Base-by-base conservation (phyloP, 2,113 vertebrate species). In the Nyctereutes procyonoides region DNA sequence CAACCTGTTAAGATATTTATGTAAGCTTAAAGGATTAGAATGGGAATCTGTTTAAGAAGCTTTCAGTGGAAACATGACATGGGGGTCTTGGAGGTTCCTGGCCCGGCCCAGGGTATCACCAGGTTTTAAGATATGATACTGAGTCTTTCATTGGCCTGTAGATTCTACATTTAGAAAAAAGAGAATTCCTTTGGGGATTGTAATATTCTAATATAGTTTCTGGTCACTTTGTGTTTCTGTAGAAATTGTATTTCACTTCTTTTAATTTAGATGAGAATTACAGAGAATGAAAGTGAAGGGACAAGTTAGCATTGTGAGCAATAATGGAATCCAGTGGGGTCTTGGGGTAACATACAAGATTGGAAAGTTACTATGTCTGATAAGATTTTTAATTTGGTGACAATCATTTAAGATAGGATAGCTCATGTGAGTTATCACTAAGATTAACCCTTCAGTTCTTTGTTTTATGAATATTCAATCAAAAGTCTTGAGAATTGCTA, bases 321-420 rank as follows among this genome's bases (percentile, higher is more conserved):
- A 26, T 76, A 67, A 86, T 81, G 17, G 28, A 5, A 48, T 93
- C 1, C 76, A 51, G n/a, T n/a, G n/a, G 43, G 65, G 4, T 85
- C 3, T 56, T 20, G 17, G 92, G 32, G 14, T 35, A 76, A 10
- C 56, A 76, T 0, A 65, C 14, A 69, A 55, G 65, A 88, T 38
- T 81, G 38, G 11, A 26, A 69, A 86, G 22, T 91, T 56, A 89
- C 88, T 86, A 35, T 69, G 14, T 90, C 22, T 80, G 63, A 14
- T 83, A 62, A 92, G 56, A 83, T 35, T 96, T 86, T 88, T 90
- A 76, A 82, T 93, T 92, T 58, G 73, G 79, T 28, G 43, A n/a
- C 9, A 82, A 7, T 43, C 4, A 43, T 77, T 93, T 83, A 53
- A 93, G 84, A 89, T 85, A 82, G 62, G 48, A 24, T 89, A 87